Evolutionary conservation across 1,140 invertebrate genomes (phyloP), one percentile per base, ranked within the genome.

Genomic region (Streblospio benedicti): DNA sequence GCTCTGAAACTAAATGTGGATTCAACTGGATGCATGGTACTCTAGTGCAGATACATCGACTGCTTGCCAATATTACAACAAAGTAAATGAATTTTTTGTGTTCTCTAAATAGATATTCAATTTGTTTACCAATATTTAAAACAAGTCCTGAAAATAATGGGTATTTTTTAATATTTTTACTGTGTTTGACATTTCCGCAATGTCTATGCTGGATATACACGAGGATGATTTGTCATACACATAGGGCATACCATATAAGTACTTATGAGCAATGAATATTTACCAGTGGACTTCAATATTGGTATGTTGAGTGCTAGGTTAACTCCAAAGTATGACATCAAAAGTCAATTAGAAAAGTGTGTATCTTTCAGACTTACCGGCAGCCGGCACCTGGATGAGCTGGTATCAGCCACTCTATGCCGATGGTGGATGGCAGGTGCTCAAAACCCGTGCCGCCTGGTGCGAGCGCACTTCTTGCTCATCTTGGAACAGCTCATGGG

Each of bases 361-460:
- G 4, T 20, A 25, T 18, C 28, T 18, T n/a, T 9, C 20, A 20
- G 18, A 6, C 18, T 52, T 31, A 52, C 3, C 20, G 30, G 50
- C n/a, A 20, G 31, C 14, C 31, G n/a, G 35, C 9, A 9, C 35
- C 9, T 9, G 9, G n/a, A 38, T 9, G 35, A 38, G 35, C 30
- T 52, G 50, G 0, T 52, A 31, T 25, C 27, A 14, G 50, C 6
- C 4, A 20, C 33, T 25, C 23, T 31, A 18, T 30, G 18, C 50
- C 28, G 30, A 16, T 31, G 9, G 25, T 52, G 50, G 50, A 6
- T 52, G 30, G 23, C 30, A 18, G 33, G 27, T 31, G 25, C 6
- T 1, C 27, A 45, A 14, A 57, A 57, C 33, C 55, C 55, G 28
- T 57, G 55, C 18, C 33, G 27, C 25, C 18, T 57, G 35, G 35